phyloP scores from a whole-genome alignment of 2,113 vertebrate species.

The western clawed frog (Xenopus tropicalis) region UCB_Xtro_10.0 CM004445.2:15256001-15256500 shows the following conservation, averaged over 20 bases:
- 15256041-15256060: neutral
- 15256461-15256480: too few relatives aligned
- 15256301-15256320: too few relatives aligned
- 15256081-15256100: neutral
- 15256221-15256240: neutral
- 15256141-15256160: neutral
- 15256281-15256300: too few relatives aligned
- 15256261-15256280: neutral
- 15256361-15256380: too few relatives aligned
- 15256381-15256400: too few relatives aligned
- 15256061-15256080: slow-evolving; percentile 14
- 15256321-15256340: too few relatives aligned
- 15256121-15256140: slow-evolving; percentile 14
- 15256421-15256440: too few relatives aligned
- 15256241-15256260: neutral
- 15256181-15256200: neutral
- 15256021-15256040: slow-evolving; percentile 11
- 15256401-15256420: too few relatives aligned
- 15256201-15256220: neutral
- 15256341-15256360: too few relatives aligned
- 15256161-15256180: slow-evolving; percentile 10
- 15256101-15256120: slow-evolving; percentile 17
- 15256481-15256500: too few relatives aligned
- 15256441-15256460: too few relatives aligned
- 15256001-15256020: neutral